Base-by-base conservation (phyloP, 2,888 invertebrate genomes). In the Torymus tubicola region DNA sequence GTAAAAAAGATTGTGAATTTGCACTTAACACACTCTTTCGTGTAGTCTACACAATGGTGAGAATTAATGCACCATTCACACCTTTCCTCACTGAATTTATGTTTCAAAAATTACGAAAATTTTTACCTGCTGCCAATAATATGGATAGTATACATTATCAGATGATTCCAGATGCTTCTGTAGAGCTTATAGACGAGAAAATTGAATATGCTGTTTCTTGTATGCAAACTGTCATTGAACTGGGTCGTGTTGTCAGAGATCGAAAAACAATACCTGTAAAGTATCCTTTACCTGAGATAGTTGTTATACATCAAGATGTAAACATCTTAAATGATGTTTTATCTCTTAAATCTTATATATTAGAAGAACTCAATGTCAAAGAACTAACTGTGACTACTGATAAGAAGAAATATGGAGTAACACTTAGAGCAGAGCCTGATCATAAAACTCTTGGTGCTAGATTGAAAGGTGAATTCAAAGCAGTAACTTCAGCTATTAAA, bases 11-110 rank as follows among this genome's bases (percentile, higher is more conserved):
- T 88, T 97, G 97, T 87, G 93, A 94, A 81, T 93, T 94, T 77
- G 97, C 99, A 0, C 91, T 99, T 76, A 95, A 96, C 84, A 97
- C 99, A 0, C 93, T 99, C 11, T 98, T 96, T 89, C 94, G 95
- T 85, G 97, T 99, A 0, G 92, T 99, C 53, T 95, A 95, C 87
- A 95, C 96, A 73, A 97, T 99, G 94, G 94, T 95, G 0, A 94
- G 96, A 86, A 94, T 99, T 86, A 99, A 99, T 96, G 97, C 99
- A 0, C 98, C 99, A 0, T 99, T 99, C 90, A 98, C 98, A 0
- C 99, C 99, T 0, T 99, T 97, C 91, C 92, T 99, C 74, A 96
- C 98, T 0, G 99, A 99, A 91, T 94, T 95, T 81, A 98, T 99
- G 94, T 99, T 97, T 91, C 97, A 97, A 90, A 95, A 96, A 78